Evolutionary conservation across 2,888 invertebrate genomes (phyloP).

Genomic region (Andrena chrysosceles): DNA sequence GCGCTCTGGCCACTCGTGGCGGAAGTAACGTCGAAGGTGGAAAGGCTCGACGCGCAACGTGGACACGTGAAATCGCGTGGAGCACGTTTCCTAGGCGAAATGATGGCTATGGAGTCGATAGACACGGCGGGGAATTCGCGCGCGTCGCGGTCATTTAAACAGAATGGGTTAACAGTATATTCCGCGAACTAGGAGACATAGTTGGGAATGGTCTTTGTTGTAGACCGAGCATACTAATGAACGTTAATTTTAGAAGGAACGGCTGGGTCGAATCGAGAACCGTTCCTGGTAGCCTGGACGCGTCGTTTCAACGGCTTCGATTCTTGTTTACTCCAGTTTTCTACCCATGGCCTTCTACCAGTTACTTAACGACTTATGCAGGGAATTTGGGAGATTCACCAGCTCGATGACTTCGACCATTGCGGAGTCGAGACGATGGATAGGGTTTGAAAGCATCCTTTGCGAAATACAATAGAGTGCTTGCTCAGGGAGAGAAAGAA

Average conservation of each 20-base stretch:
- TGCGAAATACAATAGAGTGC: too few relatives aligned
- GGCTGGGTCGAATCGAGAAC: neutral
- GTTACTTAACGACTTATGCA: neutral
- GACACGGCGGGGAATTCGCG: neutral
- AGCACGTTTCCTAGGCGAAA: neutral
- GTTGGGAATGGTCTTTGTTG: constrained; percentile 25
- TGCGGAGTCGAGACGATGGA: too few relatives aligned
- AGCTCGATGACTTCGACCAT: neutral
- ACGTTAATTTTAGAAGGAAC: constrained; percentile 37
- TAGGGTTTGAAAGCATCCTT: too few relatives aligned
- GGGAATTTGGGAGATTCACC: neutral
- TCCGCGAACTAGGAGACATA: constrained; percentile 21
- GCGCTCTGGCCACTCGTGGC: neutral
- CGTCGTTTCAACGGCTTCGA: neutral
- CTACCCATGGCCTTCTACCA: neutral
- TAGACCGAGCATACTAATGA: constrained; percentile 40
- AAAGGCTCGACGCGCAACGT: neutral
- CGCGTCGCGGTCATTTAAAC: constrained; percentile 14
- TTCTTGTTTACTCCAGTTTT: neutral
- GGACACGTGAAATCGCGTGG: neutral
- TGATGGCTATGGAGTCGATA: neutral
- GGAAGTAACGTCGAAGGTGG: neutral
- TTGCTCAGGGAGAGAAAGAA: too few relatives aligned
- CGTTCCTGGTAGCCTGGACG: neutral
- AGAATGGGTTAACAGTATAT: constrained; percentile 43